These are phyloP conservation scores for Eunapius fragilis DNA, from an alignment of 37 sponge, comb jelly and placozoan species.

Conservation along the genomic window DNA sequence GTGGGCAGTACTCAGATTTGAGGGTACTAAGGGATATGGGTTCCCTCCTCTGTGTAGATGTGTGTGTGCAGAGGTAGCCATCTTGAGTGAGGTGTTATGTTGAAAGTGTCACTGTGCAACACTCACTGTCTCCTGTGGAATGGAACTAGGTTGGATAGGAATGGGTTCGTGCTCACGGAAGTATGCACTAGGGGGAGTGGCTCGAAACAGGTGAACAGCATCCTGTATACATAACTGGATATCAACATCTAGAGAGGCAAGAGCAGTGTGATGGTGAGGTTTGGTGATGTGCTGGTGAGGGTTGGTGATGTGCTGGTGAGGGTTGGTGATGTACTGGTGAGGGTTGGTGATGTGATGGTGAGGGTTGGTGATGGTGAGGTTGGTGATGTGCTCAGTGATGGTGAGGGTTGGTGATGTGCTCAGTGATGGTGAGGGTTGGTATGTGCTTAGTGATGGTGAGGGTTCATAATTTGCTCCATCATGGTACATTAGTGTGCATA, in stretches of 20 bases:
- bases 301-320: not conserved
- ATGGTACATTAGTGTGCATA: too few relatives aligned
- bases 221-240: constrained; percentile 80
- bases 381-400: too few relatives aligned
- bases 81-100: too few relatives aligned
- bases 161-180: constrained; percentile 49
- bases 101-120: not conserved
- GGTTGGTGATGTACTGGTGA: not conserved
- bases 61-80: not conserved
- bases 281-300: not conserved
- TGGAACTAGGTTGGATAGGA: constrained; percentile 8
- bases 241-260: constrained; percentile 68
- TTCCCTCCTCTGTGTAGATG: constrained; percentile 49
- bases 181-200: constrained; percentile 76
- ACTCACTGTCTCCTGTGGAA: constrained; percentile 68
- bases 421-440: too few relatives aligned
- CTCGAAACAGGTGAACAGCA: constrained; percentile 43
- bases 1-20: constrained; percentile 68
- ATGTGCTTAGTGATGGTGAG: not conserved
- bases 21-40: constrained; percentile 46
- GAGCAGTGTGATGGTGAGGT: not conserved
- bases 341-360: constrained; percentile 3
- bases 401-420: not conserved
- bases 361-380: not conserved
- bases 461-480: not conserved